Percentiles rank a stretch among this genome's conserved stretches.
Evolutionary conservation across 2,113 vertebrate genomes (phyloP).

Genomic region (Otocyon megalotis): DNA sequence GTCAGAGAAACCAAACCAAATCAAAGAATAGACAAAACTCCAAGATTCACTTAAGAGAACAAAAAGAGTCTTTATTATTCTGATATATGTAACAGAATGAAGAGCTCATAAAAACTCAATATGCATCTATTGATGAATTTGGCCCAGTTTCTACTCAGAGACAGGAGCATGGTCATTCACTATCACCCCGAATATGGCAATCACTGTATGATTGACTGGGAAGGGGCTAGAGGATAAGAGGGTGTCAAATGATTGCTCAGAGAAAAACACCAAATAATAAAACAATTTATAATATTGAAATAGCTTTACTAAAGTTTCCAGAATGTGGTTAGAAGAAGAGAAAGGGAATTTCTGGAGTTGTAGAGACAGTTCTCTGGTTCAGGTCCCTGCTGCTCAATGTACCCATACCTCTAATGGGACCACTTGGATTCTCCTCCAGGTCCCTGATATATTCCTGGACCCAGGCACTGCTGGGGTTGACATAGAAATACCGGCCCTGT

Average conservation of each 20-base stretch:
- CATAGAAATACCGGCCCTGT: not conserved
- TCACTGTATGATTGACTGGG: not conserved
- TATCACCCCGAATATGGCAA: not conserved
- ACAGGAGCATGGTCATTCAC: not conserved
- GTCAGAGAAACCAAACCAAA: not conserved
- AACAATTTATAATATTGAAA: not conserved
- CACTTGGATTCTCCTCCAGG: conserved; percentile 1
- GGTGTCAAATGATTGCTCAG: not conserved
- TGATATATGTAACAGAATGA: not conserved
- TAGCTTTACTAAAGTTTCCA: not conserved
- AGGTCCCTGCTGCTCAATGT: not conserved
- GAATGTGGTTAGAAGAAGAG: not conserved
- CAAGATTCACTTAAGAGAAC: not conserved
- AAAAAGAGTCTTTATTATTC: conserved; percentile 35
- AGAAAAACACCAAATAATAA: not conserved
- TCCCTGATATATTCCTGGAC: not conserved
- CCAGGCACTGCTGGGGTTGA: not conserved
- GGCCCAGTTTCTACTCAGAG: not conserved
- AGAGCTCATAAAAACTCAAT: not conserved
- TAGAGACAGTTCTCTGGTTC: not conserved
- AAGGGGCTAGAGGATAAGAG: not conserved
- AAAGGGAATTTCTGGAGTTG: not conserved
- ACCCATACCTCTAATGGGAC: not conserved
- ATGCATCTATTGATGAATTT: not conserved
- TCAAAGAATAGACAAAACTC: not conserved